phyloP scores from a whole-genome alignment of 2,888 invertebrate species.

The Zygaena filipendulae region DNA sequence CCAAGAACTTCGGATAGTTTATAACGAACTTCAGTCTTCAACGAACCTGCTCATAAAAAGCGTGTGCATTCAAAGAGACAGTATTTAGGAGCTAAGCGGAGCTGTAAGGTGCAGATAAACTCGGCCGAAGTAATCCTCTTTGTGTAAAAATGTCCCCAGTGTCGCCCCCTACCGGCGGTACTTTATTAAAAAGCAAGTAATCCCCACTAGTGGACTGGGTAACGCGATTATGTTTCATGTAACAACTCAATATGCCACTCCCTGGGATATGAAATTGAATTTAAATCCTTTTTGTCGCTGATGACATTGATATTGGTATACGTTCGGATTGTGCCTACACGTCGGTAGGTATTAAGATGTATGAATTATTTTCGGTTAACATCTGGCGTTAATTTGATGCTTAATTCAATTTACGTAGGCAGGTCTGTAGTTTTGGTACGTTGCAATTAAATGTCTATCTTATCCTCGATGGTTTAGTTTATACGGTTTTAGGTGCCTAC shows the following conservation, averaged over 20 bases:
- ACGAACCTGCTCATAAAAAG: slow-evolving; percentile 31
- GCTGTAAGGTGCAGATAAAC: slow-evolving; percentile 68
- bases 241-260: slow-evolving; percentile 57
- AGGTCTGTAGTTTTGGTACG: too few relatives aligned
- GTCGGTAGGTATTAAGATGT: too few relatives aligned
- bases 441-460: too few relatives aligned
- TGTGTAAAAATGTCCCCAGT: slow-evolving; percentile 65
- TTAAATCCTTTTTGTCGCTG: slow-evolving; percentile 44
- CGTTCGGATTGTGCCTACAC: slow-evolving; percentile 17
- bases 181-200: slow-evolving; percentile 68
- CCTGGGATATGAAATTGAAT: slow-evolving; percentile 58
- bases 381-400: too few relatives aligned
- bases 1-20: too few relatives aligned
- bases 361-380: too few relatives aligned
- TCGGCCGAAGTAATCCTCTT: slow-evolving; percentile 63
- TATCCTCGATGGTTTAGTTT: too few relatives aligned
- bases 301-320: slow-evolving; percentile 29
- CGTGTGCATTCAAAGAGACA: slow-evolving; percentile 41
- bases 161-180: slow-evolving; percentile 47
- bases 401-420: too few relatives aligned
- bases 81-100: slow-evolving; percentile 59
- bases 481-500: too few relatives aligned
- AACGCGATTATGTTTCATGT: slow-evolving; percentile 61
- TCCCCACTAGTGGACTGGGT: slow-evolving; percentile 63
- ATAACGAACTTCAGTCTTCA: too few relatives aligned